Evolutionary conservation across 2,888 invertebrate species (phyloP).

Genomic region (Podotricha telesiphe): DNA sequence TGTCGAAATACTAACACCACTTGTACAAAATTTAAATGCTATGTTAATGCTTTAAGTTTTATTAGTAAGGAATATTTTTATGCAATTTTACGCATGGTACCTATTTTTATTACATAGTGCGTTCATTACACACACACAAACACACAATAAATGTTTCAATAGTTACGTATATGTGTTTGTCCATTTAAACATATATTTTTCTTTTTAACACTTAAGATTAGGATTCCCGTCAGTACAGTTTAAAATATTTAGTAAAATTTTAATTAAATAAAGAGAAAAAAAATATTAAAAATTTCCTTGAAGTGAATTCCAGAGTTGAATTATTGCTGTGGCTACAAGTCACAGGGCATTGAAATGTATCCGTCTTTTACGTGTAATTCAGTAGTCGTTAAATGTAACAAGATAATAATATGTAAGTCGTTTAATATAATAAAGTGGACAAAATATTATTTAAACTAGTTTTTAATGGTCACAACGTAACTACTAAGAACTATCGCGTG

Average conservation of each 20-base stretch:
- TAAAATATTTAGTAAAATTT: neutral
- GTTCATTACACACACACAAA: no score
- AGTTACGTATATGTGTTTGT: neutral
- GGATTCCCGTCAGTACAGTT: neutral
- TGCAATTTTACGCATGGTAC: constrained; percentile 25
- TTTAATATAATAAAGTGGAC: constrained; percentile 35
- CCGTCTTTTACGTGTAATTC: constrained; percentile 22
- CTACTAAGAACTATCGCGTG: constrained; percentile 42
- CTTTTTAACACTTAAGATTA: neutral
- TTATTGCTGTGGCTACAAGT: constrained; percentile 3
- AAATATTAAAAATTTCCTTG: neutral
- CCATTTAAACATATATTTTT: neutral
- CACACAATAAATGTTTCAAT: no score
- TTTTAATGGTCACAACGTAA: constrained; percentile 38
- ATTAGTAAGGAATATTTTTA: constrained; percentile 23
- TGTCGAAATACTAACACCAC: constrained; percentile 29
- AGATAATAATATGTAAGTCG: constrained; percentile 31
- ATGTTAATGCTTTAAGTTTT: constrained; percentile 35
- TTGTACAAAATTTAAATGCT: constrained; percentile 35
- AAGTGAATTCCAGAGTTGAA: constrained; percentile 4
- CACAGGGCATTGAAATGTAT: neutral
- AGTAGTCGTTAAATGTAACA: constrained; percentile 28
- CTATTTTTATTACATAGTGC: neutral
- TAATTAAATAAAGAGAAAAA: neutral
- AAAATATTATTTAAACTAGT: constrained; percentile 42